Base-by-base conservation (phyloP, 2,113 vertebrate species). In the Oryzias javanicus region DNA sequence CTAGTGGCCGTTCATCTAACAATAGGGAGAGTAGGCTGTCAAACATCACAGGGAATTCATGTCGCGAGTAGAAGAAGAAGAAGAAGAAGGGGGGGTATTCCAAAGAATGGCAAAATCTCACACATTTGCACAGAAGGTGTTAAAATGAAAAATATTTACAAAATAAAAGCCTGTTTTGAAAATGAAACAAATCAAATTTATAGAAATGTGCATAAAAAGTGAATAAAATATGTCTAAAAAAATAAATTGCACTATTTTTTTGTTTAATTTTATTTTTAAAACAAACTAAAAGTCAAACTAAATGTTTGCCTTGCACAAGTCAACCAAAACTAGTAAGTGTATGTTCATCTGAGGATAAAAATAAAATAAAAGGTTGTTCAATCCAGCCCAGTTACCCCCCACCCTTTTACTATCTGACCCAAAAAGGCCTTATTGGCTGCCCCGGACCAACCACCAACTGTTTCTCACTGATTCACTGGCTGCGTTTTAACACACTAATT, bases 401-500 rank as follows among this genome's bases (percentile, higher is more conserved):
- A 42, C 41, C 6, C 64, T 44, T 49, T 72, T 71, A 78, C 83
- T 79, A 79, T 83, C 74, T 82, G 83, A 86, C 83, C 86, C 83
- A 85, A 85, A 82, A 85, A 80, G 74, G 81, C 81, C 79, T 78
- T 79, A 84, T 86, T 86, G 84, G 92, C 86, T 77, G 91, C 82
- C 91, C 88, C 86, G 84, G 79, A 82, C 70, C 76, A 89, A 91
- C 86, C 89, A 81, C 87, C 88, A 86, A 89, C 89, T 89, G 89
- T 88, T 90, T 87, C 83, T 73, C 83, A 80, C 76, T 70, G 74
- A 85, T 75, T 84, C 93, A 89, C 93, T 77, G 90, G 86, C 63
- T 90, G 85, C 86, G 88, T 91, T 94, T 92, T 89, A 93, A 92
- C 88, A 90, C 90, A 87, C 90, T 96, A 96, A 97, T 95, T 93